phyloP scores from a whole-genome alignment of 2,113 vertebrate species.

The Mungos mungo region DNA sequence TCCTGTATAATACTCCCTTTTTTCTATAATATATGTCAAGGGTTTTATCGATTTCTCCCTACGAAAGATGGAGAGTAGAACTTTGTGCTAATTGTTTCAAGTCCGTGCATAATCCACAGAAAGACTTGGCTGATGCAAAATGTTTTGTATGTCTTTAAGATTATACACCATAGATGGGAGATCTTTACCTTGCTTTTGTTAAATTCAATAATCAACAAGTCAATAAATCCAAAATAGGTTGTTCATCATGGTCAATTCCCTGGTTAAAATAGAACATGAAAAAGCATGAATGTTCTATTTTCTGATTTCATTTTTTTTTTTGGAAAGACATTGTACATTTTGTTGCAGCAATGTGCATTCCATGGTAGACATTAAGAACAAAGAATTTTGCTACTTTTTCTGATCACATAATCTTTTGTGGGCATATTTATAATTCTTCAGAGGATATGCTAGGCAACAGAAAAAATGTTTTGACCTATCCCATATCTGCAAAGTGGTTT shows the following conservation, averaged over 20 bases:
- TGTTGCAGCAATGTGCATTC: not conserved
- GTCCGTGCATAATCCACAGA: constrained; percentile 67
- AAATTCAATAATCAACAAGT: constrained; percentile 38
- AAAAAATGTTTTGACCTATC: constrained; percentile 10
- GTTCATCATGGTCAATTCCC: not conserved
- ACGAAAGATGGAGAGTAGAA: constrained; percentile 55
- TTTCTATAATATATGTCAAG: constrained; percentile 67
- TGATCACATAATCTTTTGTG: not conserved
- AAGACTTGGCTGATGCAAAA: constrained; percentile 58
- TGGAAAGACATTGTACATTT: not conserved
- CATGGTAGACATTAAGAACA: not conserved
- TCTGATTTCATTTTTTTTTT: not conserved
- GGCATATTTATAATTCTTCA: constrained; percentile 1
- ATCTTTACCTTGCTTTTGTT: constrained; percentile 13
- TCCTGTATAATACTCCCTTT: constrained; percentile 78
- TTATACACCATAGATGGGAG: not conserved
- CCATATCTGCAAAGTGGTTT: not conserved
- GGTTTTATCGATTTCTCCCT: constrained; percentile 68
- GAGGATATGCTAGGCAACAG: not conserved
- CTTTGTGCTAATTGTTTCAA: constrained; percentile 69
- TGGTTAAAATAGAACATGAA: not conserved
- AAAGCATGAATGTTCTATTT: not conserved
- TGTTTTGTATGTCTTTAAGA: constrained; percentile 51
- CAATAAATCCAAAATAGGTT: not conserved
- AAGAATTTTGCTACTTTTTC: not conserved